Base-by-base conservation (phyloP, 53 echinoderm and acorn worm genomes). In the Hippasteria phrygiana region DNA sequence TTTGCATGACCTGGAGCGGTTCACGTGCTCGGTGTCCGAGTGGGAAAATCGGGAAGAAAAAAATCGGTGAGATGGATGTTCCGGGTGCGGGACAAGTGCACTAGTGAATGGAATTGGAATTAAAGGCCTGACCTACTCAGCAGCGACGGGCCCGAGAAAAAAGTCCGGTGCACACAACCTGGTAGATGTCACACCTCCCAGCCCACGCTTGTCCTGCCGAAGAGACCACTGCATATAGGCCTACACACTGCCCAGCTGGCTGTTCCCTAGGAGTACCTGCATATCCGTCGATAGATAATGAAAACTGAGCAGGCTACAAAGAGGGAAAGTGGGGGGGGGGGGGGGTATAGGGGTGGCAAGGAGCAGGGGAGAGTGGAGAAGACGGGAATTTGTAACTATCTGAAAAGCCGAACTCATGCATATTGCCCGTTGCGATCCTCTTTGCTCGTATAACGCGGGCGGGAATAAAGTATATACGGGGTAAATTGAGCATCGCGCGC, bases 211-310 rank as follows among this genome's bases (percentile, higher is more conserved):
- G n/a, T n/a, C n/a, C n/a, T n/a, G n/a, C n/a, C n/a, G n/a, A n/a
- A n/a, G n/a, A n/a, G n/a, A n/a, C n/a, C n/a, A n/a, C n/a, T n/a
- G n/a, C n/a, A n/a, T n/a, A n/a, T n/a, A n/a, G n/a, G n/a, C n/a
- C n/a, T n/a, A n/a, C n/a, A n/a, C n/a, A n/a, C n/a, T n/a, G n/a
- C n/a, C n/a, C n/a, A n/a, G n/a, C n/a, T 32, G 32, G 43, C 62
- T 45, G 65, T 82, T 82, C 65, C 64, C 33, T 5, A 8, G 0
- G 35, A 82, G 82, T 82, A 82, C 27, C 82, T 82, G 82, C 42
- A 82, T 82, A 31, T n/a, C n/a, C n/a, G n/a, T 82, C 82, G 82
- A 65, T 82, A 65, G 65, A 82, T 82, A 64, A 64, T 82, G 82
- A 46, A 82, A n/a, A 82, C 46, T 38, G 66, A 75, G 82, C 64